Conservation (phyloP, 2,888 invertebrate genomes). For the Barypeithes pellucidus region DNA sequence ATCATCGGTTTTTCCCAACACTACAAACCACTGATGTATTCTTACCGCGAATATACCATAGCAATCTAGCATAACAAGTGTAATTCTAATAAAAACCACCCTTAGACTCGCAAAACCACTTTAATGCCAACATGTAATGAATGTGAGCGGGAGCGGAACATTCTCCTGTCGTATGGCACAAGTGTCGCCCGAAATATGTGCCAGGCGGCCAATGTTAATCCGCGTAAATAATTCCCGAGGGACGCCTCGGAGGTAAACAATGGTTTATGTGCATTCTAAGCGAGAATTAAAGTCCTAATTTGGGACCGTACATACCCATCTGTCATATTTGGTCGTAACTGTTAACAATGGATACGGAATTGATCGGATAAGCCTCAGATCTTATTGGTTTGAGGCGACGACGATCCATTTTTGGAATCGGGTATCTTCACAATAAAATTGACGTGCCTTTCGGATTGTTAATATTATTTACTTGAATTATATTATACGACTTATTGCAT, state of each 20-base stretch:
- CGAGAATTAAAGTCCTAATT: constrained; percentile 38
- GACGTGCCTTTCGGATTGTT: too few species aligned
- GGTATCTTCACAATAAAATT: too few species aligned
- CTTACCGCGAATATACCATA: background rate
- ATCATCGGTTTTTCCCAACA: too few species aligned
- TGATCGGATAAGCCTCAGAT: background rate
- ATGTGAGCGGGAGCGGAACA: constrained; percentile 32
- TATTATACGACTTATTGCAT: too few species aligned
- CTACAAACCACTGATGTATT: too few species aligned
- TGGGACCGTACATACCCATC: constrained; percentile 32
- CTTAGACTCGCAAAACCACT: constrained; percentile 18
- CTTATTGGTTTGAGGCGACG: constrained; percentile 7
- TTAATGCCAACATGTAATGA: constrained; percentile 9
- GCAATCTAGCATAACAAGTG: background rate
- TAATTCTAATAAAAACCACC: constrained; percentile 16
- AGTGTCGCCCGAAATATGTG: constrained; percentile 42
- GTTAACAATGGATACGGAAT: constrained; percentile 9
- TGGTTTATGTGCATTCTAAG: constrained; percentile 41
- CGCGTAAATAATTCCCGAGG: constrained; percentile 39
- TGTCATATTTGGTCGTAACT: constrained; percentile 31
- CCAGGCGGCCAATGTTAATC: constrained; percentile 26
- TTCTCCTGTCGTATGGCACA: constrained; percentile 44
- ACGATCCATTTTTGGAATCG: too few species aligned
- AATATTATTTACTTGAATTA: too few species aligned
- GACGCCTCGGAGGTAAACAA: constrained; percentile 42